Evolutionary conservation across 2,888 invertebrate genomes (phyloP).

Genomic region (Rhamphomyia laevipes): DNA sequence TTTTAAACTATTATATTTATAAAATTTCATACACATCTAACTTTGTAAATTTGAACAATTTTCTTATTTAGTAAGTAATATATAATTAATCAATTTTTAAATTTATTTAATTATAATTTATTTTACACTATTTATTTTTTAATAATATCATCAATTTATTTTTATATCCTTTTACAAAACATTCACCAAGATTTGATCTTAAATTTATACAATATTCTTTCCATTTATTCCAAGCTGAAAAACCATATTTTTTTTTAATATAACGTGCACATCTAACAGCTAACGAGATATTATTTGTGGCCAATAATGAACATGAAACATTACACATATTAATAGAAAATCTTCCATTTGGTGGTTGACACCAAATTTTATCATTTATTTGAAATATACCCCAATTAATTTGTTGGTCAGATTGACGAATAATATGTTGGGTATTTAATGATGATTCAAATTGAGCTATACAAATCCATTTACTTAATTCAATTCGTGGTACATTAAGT

Average conservation of each 20-base stretch:
- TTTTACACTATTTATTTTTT: too few relatives aligned
- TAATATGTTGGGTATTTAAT: too few relatives aligned
- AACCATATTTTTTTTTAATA: conserved; percentile 29
- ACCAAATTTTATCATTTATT: conserved; percentile 36
- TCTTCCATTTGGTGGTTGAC: conserved; percentile 23
- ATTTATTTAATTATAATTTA: too few relatives aligned
- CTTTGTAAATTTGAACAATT: too few relatives aligned
- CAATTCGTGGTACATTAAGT: too few relatives aligned
- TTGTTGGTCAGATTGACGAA: too few relatives aligned
- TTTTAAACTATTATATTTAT: too few relatives aligned
- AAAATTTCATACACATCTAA: too few relatives aligned
- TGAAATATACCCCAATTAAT: conserved; percentile 37
- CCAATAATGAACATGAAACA: conserved; percentile 27
- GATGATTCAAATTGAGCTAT: conserved; percentile 40
- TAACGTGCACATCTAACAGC: conserved; percentile 27
- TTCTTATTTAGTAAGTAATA: too few relatives aligned
- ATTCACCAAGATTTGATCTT: conserved; percentile 22
- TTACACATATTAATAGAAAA: conserved; percentile 30
- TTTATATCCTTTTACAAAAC: conserved; percentile 19
- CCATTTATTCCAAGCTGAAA: conserved; percentile 34
- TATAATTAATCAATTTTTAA: too few relatives aligned
- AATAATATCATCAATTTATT: too few relatives aligned
- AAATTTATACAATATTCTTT: conserved; percentile 25
- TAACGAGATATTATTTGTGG: conserved; percentile 22
- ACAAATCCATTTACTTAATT: conserved; percentile 11